Conservation (phyloP, 2,797 vertebrate species). For the Falco rusticolus region DNA sequence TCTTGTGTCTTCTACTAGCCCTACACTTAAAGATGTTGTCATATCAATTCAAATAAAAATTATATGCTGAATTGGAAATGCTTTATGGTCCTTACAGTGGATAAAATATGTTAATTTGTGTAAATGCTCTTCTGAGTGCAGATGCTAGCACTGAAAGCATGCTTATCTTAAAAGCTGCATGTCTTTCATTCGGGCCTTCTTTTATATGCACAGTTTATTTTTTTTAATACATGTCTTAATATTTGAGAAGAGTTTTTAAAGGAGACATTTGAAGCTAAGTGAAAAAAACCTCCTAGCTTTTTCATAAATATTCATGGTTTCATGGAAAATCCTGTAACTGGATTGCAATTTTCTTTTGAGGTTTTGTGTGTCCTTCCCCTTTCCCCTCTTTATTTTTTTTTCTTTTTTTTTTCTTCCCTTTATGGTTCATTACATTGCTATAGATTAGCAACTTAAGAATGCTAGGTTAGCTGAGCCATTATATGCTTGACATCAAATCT, state of each 20-base stretch:
- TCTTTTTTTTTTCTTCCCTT: not conserved
- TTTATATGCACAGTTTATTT: constrained; percentile 74
- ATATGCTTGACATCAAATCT: constrained; percentile 55
- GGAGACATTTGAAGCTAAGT: constrained; percentile 69
- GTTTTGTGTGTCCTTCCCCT: constrained; percentile 41
- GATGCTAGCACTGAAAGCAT: constrained; percentile 72
- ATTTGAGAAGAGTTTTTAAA: constrained; percentile 72
- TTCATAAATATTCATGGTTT: constrained; percentile 77
- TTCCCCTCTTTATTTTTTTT: not conserved
- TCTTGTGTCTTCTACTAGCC: constrained; percentile 49
- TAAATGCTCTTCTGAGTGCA: constrained; percentile 78
- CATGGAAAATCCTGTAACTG: constrained; percentile 68
- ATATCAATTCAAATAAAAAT: constrained; percentile 76
- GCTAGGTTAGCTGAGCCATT: constrained; percentile 49
- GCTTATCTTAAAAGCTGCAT: constrained; percentile 77
- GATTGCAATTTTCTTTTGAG: constrained; percentile 55
- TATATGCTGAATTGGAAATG: constrained; percentile 72
- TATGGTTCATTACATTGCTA: constrained; percentile 63
- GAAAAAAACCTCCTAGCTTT: constrained; percentile 37
- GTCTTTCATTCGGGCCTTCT: constrained; percentile 74
- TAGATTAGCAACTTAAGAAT: constrained; percentile 69
- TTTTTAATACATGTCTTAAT: constrained; percentile 74
- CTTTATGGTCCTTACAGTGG: constrained; percentile 73
- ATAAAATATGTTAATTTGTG: constrained; percentile 84
- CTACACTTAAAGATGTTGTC: constrained; percentile 59